phyloP scores from a whole-genome alignment of 2,797 vertebrate species.

The Lepilemur septentrionalis region DNA sequence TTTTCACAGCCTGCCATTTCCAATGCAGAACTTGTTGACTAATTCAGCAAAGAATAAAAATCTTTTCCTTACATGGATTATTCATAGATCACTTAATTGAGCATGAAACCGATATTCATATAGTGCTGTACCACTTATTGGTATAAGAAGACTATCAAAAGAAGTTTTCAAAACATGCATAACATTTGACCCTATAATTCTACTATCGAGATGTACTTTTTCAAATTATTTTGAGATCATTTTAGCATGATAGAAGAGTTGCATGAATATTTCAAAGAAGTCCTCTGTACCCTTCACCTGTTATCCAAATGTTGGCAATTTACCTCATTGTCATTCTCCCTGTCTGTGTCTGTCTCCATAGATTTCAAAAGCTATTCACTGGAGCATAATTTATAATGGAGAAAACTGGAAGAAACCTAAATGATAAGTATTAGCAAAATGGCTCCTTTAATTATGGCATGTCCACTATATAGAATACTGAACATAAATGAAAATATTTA shows the following conservation, averaged over 20 bases:
- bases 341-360: not conserved
- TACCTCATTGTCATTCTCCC: not conserved
- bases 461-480: not conserved
- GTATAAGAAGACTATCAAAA: conserved; percentile 18
- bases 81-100: conserved; percentile 52
- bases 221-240: conserved; percentile 38
- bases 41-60: conserved; percentile 20
- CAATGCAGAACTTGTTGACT: not conserved
- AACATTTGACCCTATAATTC: not conserved
- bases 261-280: conserved; percentile 10
- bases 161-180: conserved; percentile 16
- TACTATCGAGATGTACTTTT: not conserved
- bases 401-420: not conserved
- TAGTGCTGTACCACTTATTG: not conserved
- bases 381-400: not conserved
- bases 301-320: conserved; percentile 10
- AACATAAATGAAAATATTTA: not conserved
- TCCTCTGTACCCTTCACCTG: not conserved
- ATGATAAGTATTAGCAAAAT: not conserved
- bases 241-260: not conserved
- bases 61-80: conserved; percentile 6
- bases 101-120: conserved; percentile 31
- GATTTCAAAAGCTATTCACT: conserved; percentile 25
- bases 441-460: not conserved
- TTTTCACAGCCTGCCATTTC: not conserved